These are phyloP conservation scores for Scopus umbretta DNA, from an alignment of 2,113 vertebrate species.

Conservation along the genomic window DNA sequence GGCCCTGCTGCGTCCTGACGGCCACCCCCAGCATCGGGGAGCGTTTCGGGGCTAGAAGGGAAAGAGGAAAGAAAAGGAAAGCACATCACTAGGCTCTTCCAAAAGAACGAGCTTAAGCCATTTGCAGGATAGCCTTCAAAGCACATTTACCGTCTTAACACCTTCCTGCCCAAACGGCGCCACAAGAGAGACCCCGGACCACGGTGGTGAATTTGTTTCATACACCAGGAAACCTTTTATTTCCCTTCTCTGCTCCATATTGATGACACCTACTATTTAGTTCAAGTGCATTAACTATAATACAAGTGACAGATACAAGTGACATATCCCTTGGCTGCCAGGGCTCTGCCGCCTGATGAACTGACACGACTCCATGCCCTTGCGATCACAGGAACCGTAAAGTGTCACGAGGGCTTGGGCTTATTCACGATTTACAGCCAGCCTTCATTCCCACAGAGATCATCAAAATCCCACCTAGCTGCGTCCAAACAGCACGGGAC, in stretches of 20 bases:
- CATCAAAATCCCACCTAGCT: background rate
- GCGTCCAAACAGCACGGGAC: background rate
- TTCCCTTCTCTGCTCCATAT: background rate
- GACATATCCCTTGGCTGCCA: background rate
- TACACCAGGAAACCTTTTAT: accelerated
- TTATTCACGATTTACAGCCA: background rate
- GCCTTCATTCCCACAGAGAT: background rate
- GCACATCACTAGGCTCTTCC: background rate
- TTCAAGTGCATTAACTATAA: background rate
- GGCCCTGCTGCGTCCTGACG: accelerated
- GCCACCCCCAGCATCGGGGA: background rate
- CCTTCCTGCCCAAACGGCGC: background rate
- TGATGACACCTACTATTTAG: background rate
- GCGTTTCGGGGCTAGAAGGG: background rate
- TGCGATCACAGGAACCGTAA: accelerated
- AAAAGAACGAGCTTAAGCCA: background rate
- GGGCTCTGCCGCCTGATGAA: background rate
- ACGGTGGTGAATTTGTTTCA: background rate
- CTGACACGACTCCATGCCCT: background rate
- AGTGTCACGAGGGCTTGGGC: background rate
- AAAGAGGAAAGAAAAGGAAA: background rate
- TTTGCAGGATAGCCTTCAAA: background rate
- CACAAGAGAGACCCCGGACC: background rate
- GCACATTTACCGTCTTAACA: background rate
- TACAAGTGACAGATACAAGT: background rate